Evolutionary conservation across 2,113 vertebrate species (phyloP), one percentile per base, ranked within the genome.

Genomic region (Perca flavescens): DNA sequence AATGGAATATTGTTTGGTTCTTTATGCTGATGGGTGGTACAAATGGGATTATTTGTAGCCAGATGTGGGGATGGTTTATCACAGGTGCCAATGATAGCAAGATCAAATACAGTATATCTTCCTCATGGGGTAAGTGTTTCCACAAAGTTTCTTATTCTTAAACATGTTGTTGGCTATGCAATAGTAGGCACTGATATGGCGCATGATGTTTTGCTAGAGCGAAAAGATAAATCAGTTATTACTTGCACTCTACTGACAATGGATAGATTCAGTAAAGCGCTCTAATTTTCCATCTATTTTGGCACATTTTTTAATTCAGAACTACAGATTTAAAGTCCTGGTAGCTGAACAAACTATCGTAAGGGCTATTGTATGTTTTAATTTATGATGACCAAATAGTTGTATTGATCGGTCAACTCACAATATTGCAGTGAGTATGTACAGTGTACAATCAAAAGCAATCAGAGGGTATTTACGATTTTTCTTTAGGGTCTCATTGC

Each of bases 91-190:
- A 62, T 11, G 1, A 15, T 22, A 11, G 13, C 21, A 28, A 15
- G 19, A 60, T 69, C 17, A 15, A 34, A 54, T 57, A 19, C 56
- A 28, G 16, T 47, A n/a, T 22, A 22, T 54, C 31, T 28, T 74
- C 72, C 21, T 63, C 1, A 53, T 53, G 46, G 16, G 73, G 81
- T 84, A 69, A 84, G 67, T 80, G 22, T 34, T 36, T 60, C 25
- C 52, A 31, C 5, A 50, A 28, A 43, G n/a, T 56, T 34, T 12
- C n/a, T n/a, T 13, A 36, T 54, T 71, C 3, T 31, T 66, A 22
- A 43, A 72, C 50, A n/a, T 57, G 21, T 52, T 68, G 6, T 50
- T 43, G 62, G 13, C 10, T 17, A 36, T n/a, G 8, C 5, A 58
- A 31, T 25, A 34, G 12, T 56, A 49, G 15, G 7, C 22, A 16